A percentile compares a stretch with the other conserved stretches of the same genome.
phyloP scores from a whole-genome alignment of 2,113 vertebrate genomes.

The Toxostoma redivivum region DNA sequence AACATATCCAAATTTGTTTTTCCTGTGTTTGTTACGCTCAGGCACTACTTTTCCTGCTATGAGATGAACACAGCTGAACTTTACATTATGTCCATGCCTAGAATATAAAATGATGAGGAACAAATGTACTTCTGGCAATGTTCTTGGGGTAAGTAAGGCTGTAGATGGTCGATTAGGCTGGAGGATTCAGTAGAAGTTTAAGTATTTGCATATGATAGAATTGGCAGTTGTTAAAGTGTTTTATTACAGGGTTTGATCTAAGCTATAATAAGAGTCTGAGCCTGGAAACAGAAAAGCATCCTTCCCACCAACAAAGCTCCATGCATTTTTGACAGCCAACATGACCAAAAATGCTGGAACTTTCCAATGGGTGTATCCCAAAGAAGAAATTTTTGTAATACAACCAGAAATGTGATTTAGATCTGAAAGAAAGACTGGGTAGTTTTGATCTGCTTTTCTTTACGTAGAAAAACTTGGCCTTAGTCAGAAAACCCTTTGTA shows the following conservation, averaged over 20 bases:
- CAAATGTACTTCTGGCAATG: neutral
- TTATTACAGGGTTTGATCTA: slow-evolving; percentile 38
- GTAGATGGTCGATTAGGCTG: neutral
- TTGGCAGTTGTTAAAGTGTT: neutral
- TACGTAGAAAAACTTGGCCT: neutral
- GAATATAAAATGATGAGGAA: neutral
- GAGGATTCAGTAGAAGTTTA: neutral
- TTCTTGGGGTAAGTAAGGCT: neutral
- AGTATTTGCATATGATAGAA: slow-evolving; percentile 1
- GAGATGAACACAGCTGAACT: neutral
- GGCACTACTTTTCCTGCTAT: neutral
- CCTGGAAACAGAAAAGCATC: neutral
- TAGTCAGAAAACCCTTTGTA: neutral
- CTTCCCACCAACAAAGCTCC: slow-evolving; percentile 1
- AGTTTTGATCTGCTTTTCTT: neutral
- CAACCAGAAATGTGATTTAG: slow-evolving; percentile 1
- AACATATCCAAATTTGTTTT: neutral
- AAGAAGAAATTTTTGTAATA: neutral
- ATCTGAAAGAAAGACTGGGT: neutral
- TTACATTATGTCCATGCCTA: neutral
- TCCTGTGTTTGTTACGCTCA: neutral
- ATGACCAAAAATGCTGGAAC: neutral
- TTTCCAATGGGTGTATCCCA: neutral
- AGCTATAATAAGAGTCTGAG: neutral
- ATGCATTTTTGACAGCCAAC: neutral